Evolutionary conservation across 2,113 vertebrate genomes (phyloP).

Genomic region (Macrotis lagotis): DNA sequence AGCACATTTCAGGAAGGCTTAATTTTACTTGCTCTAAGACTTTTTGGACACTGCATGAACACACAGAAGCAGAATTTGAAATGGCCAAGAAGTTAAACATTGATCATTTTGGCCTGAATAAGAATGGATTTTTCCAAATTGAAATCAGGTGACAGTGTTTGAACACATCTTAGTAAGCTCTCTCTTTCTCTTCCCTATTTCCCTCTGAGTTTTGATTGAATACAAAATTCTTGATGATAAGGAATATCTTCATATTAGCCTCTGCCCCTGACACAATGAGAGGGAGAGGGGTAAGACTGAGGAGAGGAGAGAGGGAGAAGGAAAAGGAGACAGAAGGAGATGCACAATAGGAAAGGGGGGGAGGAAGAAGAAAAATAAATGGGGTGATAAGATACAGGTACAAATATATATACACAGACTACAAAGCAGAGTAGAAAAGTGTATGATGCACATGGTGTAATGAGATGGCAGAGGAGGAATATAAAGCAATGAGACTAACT

Average conservation of each 20-base stretch:
- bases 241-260: neutral
- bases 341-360: neutral
- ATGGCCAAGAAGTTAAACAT: neutral
- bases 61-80: neutral
- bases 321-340: neutral
- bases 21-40: neutral
- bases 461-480: neutral
- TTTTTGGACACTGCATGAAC: neutral
- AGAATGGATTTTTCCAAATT: neutral
- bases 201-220: neutral
- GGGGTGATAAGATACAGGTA: neutral
- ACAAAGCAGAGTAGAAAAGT: neutral
- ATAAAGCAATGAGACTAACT: neutral
- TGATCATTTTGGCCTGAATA: neutral
- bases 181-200: neutral
- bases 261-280: neutral
- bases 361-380: neutral
- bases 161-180: fast-evolving
- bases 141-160: neutral
- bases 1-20: slow-evolving; percentile 12
- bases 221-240: neutral
- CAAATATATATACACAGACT: neutral
- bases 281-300: neutral
- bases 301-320: neutral
- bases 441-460: neutral